phyloP scores from a whole-genome alignment of 2,888 invertebrate genomes.

The Leptura quadrifasciata region DNA sequence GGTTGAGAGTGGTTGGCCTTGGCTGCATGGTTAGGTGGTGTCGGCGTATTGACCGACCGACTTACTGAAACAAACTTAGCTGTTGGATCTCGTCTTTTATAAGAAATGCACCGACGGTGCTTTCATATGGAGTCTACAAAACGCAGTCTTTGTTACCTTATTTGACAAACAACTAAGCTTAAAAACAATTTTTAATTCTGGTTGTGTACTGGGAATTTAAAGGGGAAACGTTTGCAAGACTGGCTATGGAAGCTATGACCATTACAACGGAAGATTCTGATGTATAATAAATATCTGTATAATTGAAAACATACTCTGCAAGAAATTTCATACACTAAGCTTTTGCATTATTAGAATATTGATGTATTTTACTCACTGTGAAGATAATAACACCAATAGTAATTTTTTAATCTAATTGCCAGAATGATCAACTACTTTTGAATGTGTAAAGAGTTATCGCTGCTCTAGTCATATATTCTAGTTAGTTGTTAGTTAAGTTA shows the following conservation, averaged over 20 bases:
- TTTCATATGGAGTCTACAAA: background rate
- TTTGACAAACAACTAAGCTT: background rate
- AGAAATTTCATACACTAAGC: too few relatives aligned
- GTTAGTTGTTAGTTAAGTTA: too few relatives aligned
- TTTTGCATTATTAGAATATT: too few relatives aligned
- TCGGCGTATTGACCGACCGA: slow-evolving; percentile 21
- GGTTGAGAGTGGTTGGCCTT: slow-evolving; percentile 58
- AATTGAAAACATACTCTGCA: too few relatives aligned
- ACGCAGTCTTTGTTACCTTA: background rate
- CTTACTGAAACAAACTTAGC: slow-evolving; percentile 1
- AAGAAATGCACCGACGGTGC: background rate
- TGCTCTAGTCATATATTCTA: too few relatives aligned
- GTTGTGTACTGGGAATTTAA: background rate
- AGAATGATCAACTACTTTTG: too few relatives aligned
- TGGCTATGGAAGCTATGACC: background rate
- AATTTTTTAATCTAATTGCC: too few relatives aligned
- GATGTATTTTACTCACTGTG: too few relatives aligned
- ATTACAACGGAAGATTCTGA: too few relatives aligned
- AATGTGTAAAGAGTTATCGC: too few relatives aligned
- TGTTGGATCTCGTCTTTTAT: background rate
- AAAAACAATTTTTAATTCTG: background rate
- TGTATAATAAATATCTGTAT: too few relatives aligned
- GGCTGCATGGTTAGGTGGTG: slow-evolving; percentile 42
- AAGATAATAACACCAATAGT: too few relatives aligned
- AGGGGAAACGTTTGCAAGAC: background rate